Percentiles rank a stretch among this genome's conserved stretches.
phyloP scores from a whole-genome alignment of 2,888 invertebrate genomes.

The Geotrupes spiniger region DNA sequence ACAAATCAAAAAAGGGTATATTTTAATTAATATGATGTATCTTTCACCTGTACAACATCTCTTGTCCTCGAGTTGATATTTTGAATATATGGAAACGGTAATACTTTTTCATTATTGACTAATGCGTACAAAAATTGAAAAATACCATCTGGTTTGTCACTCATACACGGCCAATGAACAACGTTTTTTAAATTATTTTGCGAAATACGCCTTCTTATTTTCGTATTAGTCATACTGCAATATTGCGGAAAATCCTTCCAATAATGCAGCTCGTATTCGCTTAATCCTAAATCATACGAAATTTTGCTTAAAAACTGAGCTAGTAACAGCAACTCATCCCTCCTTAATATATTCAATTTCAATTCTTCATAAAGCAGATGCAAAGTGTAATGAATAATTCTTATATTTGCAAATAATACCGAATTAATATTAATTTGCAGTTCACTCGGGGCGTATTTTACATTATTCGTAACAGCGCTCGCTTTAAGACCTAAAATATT shows the following conservation, averaged over 20 bases:
- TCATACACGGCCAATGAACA: slow-evolving; percentile 61
- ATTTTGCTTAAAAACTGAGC: slow-evolving; percentile 73
- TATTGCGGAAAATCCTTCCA: slow-evolving; percentile 78
- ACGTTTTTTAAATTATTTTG: slow-evolving; percentile 59
- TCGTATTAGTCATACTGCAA: slow-evolving; percentile 47
- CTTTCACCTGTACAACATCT: slow-evolving; percentile 68
- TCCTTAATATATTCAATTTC: slow-evolving; percentile 72
- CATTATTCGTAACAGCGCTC: too few species aligned
- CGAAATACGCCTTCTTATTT: slow-evolving; percentile 47
- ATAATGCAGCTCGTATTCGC: slow-evolving; percentile 74
- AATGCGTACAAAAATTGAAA: slow-evolving; percentile 69
- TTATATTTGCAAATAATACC: slow-evolving; percentile 68
- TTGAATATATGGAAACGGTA: slow-evolving; percentile 69
- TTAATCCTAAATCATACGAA: slow-evolving; percentile 70
- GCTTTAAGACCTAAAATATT: slow-evolving; percentile 44
- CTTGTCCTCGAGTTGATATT: slow-evolving; percentile 71
- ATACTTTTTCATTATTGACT: slow-evolving; percentile 55
- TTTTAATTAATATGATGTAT: too few species aligned
- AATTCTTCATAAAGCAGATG: slow-evolving; percentile 91
- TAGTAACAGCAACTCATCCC: slow-evolving; percentile 65
- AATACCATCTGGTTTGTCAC: slow-evolving; percentile 64
- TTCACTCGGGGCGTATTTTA: too few species aligned
- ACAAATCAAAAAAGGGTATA: background rate
- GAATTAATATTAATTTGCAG: slow-evolving; percentile 62
- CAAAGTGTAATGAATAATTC: slow-evolving; percentile 73